phyloP scores from a whole-genome alignment of 2,797 vertebrate genomes.

The Sebastes kiyomatsui region DNA sequence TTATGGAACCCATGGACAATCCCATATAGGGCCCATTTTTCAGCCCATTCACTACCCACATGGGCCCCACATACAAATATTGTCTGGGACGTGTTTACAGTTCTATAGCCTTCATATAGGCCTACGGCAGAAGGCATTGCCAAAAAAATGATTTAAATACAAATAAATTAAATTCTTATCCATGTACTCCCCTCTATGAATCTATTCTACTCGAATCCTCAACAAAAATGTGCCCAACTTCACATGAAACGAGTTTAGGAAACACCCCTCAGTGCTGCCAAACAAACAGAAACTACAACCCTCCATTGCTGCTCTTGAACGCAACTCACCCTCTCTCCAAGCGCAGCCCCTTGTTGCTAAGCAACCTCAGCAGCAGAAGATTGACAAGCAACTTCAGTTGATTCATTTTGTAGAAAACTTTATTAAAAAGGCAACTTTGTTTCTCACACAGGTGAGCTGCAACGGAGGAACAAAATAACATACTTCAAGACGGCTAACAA shows the following conservation, averaged over 20 bases:
- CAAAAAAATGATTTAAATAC: neutral
- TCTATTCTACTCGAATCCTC: neutral
- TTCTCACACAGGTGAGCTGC: neutral
- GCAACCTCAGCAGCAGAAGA: slow-evolving; percentile 66
- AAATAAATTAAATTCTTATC: neutral
- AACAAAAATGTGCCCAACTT: neutral
- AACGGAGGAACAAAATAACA: neutral
- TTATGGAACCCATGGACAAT: too few species aligned
- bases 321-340: slow-evolving; percentile 33
- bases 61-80: too few species aligned
- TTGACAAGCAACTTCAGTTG: slow-evolving; percentile 61
- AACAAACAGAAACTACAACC: neutral
- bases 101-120: neutral
- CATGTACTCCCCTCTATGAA: neutral
- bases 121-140: too few species aligned
- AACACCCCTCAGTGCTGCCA: neutral
- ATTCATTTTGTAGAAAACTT: slow-evolving; percentile 44
- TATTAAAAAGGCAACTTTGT: neutral
- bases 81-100: neutral
- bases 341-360: slow-evolving; percentile 73
- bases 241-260: neutral
- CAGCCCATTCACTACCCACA: too few species aligned
- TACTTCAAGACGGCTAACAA: neutral
- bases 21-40: too few species aligned
- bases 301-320: slow-evolving; percentile 57